A percentile compares a stretch with the other conserved stretches of the same genome.
phyloP scores from a whole-genome alignment of 2,797 vertebrate genomes.

The Neopelma chrysocephalum region DNA sequence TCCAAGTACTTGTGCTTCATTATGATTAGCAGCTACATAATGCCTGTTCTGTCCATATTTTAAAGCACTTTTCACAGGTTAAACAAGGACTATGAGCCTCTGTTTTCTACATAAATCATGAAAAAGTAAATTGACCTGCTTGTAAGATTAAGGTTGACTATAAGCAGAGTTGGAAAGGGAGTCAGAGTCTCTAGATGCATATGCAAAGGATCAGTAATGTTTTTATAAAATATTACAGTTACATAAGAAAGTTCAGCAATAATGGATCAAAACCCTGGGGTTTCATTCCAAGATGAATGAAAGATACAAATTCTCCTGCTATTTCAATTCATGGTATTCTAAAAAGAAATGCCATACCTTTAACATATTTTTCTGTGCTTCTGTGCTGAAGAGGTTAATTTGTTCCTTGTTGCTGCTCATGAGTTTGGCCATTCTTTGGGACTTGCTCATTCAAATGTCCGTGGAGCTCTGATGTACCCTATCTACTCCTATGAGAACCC shows the following conservation, averaged over 20 bases:
- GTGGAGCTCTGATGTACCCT: constrained; percentile 76
- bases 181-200: background rate
- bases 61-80: background rate
- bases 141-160: background rate
- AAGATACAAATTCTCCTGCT: background rate
- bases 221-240: background rate
- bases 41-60: background rate
- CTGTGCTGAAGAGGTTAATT: constrained; percentile 62
- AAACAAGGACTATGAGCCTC: background rate
- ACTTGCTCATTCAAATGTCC: constrained; percentile 69
- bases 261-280: background rate
- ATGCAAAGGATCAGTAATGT: background rate
- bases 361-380: background rate
- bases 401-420: constrained; percentile 77
- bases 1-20: background rate
- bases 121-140: background rate
- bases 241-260: background rate
- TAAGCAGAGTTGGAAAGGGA: background rate
- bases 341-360: background rate
- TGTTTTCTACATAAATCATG: background rate
- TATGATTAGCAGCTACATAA: background rate
- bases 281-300: background rate
- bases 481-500: constrained; percentile 47
- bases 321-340: background rate
- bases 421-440: constrained; percentile 82